phyloP scores from a whole-genome alignment of 2,888 invertebrate species.

The Mesopsocus fuscifrons region DNA sequence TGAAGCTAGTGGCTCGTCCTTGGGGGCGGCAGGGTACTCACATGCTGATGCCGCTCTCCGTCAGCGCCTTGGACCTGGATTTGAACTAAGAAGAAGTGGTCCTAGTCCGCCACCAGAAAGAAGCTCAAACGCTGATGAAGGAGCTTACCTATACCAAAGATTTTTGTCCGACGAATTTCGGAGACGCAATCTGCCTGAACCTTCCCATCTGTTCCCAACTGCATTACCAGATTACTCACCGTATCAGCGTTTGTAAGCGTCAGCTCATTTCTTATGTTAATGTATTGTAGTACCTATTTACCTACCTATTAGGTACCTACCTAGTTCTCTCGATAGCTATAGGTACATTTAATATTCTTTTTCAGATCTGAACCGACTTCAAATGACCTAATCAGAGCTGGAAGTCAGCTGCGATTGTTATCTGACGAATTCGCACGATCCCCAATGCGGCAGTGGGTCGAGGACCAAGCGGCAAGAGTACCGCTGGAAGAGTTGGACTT shows the following conservation, averaged over 20 bases:
- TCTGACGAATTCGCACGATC: conserved; percentile 18
- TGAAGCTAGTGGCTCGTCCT: no score
- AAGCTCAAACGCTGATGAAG: no score
- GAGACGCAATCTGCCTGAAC: neutral
- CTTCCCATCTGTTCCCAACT: neutral
- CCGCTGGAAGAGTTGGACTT: conserved; percentile 31
- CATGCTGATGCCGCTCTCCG: no score
- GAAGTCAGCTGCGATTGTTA: neutral
- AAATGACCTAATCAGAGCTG: neutral
- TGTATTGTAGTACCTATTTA: neutral
- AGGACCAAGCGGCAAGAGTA: conserved; percentile 31
- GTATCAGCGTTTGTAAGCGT: neutral
- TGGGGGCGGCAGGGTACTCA: no score
- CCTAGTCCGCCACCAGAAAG: no score
- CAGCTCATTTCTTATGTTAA: neutral
- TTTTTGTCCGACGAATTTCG: neutral
- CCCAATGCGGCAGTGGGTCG: conserved; percentile 30
- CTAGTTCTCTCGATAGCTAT: neutral
- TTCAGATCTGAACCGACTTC: neutral
- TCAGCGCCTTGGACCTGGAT: no score
- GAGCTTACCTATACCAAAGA: neutral
- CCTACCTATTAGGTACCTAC: neutral
- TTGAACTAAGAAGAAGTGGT: no score
- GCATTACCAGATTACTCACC: neutral
- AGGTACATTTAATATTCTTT: no score